Conservation (phyloP, 2,797 vertebrate species). For the Myotis findleyi region DNA sequence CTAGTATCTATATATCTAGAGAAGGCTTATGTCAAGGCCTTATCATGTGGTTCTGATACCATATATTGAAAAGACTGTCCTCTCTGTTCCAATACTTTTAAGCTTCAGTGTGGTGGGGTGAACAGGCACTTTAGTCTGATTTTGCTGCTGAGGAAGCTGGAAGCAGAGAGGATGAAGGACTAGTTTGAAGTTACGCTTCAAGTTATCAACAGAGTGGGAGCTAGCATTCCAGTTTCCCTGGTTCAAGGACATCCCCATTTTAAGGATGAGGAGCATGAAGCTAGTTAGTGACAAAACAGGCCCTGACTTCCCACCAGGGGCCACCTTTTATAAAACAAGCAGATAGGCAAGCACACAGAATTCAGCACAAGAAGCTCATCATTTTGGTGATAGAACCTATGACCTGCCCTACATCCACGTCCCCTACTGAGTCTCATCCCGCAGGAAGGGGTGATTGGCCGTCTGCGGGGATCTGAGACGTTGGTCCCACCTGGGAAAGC, state of each 20-base stretch:
- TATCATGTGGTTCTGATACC: neutral
- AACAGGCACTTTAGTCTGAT: neutral
- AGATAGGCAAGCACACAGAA: neutral
- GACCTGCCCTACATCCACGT: accelerated
- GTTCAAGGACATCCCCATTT: neutral
- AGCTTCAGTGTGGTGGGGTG: neutral
- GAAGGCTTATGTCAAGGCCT: neutral
- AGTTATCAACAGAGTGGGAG: neutral
- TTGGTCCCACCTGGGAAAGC: neutral
- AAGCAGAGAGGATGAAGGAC: neutral
- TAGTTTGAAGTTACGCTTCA: neutral
- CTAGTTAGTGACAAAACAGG: neutral
- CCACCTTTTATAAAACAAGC: neutral
- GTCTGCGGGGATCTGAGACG: neutral
- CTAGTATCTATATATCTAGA: neutral
- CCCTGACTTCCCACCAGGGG: neutral
- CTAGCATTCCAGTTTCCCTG: neutral
- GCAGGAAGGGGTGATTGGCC: neutral
- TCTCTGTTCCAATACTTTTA: neutral
- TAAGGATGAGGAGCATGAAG: conserved; percentile 38
- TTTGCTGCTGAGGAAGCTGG: neutral
- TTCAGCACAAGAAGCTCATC: neutral
- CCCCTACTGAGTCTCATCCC: accelerated
- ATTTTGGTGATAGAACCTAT: neutral
- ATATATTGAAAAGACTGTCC: neutral